Conservation (phyloP, 2,797 vertebrate genomes). For the Sciurus vulgaris region DNA sequence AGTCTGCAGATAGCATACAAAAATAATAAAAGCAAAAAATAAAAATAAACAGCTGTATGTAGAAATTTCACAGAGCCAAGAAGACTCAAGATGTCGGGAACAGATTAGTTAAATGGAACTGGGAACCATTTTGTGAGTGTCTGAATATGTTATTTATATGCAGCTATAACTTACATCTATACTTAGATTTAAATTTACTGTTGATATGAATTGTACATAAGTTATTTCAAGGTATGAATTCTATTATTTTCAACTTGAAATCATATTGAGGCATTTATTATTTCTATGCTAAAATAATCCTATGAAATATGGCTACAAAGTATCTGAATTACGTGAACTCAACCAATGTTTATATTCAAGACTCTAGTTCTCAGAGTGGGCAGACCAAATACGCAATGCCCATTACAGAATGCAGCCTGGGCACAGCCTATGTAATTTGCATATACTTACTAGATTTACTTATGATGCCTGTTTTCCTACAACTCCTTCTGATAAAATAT, state of each 20-base stretch:
- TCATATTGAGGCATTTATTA: neutral
- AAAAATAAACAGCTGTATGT: neutral
- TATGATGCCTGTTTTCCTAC: neutral
- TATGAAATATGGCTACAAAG: constrained; percentile 32
- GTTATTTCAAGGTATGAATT: constrained; percentile 46
- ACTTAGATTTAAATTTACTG: constrained; percentile 51
- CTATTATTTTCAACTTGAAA: constrained; percentile 37
- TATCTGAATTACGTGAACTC: constrained; percentile 49
- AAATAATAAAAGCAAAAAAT: neutral
- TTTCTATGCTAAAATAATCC: constrained; percentile 49
- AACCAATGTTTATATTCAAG: neutral
- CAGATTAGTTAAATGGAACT: constrained; percentile 38
- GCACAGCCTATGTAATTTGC: neutral
- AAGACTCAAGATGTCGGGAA: neutral
- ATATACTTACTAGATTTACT: neutral
- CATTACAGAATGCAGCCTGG: neutral
- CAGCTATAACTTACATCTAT: neutral
- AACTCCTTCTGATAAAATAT: neutral
- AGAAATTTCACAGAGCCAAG: neutral
- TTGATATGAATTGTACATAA: neutral
- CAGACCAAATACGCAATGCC: neutral
- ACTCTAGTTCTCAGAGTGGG: neutral
- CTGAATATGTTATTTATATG: neutral
- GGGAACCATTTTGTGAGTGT: neutral
- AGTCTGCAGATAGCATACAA: neutral